A percentile compares a stretch with the other conserved stretches of the same genome.
These are phyloP conservation scores for Odocoileus hemionus DNA, from an alignment of 2,113 vertebrate species.

Conservation along the genomic window DNA sequence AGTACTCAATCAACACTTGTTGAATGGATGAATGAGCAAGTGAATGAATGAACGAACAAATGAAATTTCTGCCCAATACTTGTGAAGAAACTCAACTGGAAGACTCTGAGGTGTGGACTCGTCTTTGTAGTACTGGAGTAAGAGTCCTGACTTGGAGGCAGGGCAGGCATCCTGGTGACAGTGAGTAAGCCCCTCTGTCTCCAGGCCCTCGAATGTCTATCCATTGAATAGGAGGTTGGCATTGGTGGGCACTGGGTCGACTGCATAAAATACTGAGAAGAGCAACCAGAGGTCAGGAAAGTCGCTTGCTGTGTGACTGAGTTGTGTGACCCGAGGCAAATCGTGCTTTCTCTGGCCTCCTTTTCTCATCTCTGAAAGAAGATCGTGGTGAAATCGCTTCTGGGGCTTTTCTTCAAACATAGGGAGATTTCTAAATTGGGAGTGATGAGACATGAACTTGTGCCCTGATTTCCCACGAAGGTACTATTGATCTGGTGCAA, in stretches of 20 bases:
- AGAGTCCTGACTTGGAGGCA: background rate
- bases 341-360: background rate
- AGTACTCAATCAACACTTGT: background rate
- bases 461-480: background rate
- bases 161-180: too few species aligned
- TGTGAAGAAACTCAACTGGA: background rate
- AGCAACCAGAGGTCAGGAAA: background rate
- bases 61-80: background rate
- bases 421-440: background rate
- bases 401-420: background rate
- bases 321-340: background rate
- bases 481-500: background rate
- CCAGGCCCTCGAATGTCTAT: background rate
- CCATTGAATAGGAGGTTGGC: background rate
- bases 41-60: background rate
- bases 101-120: background rate
- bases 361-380: background rate
- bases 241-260: background rate
- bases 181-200: background rate
- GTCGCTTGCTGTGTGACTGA: background rate
- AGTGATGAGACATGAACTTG: background rate
- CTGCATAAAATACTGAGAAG: background rate
- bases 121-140: background rate
- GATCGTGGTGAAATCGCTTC: background rate
- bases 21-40: background rate